Base-by-base conservation (phyloP, 2,113 vertebrate species). In the Labeo rohita region DNA sequence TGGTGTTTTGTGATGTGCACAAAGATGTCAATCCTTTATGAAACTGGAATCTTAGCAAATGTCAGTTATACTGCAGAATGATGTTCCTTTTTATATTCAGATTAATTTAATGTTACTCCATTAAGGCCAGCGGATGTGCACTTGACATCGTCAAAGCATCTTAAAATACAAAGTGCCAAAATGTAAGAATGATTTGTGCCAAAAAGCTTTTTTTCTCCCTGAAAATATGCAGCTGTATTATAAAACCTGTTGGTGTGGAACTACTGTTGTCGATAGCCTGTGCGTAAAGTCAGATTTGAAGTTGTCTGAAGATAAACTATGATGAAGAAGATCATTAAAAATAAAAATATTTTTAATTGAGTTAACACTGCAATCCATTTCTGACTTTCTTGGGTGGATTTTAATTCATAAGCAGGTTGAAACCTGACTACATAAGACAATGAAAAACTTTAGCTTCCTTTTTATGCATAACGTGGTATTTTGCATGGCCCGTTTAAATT, bases 151-250 rank as follows among this genome's bases (percentile, higher is more conserved):
- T 70, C 10, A 52, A 39, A 68, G 65, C 80, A 74, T 88, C 52
- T 56, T 82, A 16, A 75, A 84, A 63, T 73, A 63, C 54, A 80
- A 85, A 87, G 80, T 83, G 88, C 86, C 86, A 83, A 84, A 89
- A 87, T 87, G 73, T 74, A 79, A 61, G 2, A 84, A 77, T 16
- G 15, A 43, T 78, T 85, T 82, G 85, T 89, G 84, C 80, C 81
- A 79, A 83, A 70, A 12, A 1, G 39, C 5, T 49, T 82, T 80
- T 11, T 6, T 15, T 15, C 6, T 39, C 11, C 10, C 18, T 45
- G 12, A 56, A 73, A 83, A 56, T 56, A 73, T 83, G 81, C 66
- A 83, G 65, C 50, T 83, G 81, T 73, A 73, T 85, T 59, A 76
- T 74, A 81, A 83, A 85, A 56, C 36, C 18, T 81, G 45, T 23